Percentiles rank a stretch among this genome's conserved stretches.
These are phyloP conservation scores for Dryas iulia DNA, from an alignment of 1,140 invertebrate genomes.

Conservation along the genomic window DNA sequence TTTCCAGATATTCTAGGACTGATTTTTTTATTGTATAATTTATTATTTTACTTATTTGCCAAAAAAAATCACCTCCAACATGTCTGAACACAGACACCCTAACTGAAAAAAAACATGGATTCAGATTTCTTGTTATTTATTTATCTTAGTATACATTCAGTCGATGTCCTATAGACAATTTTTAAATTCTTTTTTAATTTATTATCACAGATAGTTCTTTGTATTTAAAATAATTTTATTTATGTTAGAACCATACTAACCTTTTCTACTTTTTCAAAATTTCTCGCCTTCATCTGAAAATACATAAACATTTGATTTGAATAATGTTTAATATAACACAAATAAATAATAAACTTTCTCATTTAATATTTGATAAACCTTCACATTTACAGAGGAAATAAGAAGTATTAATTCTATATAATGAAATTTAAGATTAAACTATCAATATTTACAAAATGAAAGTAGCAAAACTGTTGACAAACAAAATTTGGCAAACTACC, in stretches of 20 bases:
- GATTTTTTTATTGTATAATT: neutral
- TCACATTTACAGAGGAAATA: too few species aligned
- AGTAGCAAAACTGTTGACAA: neutral
- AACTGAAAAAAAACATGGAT: constrained; percentile 71
- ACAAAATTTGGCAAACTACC: constrained; percentile 14
- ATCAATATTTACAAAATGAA: too few species aligned
- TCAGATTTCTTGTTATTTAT: constrained; percentile 54
- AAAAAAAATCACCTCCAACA: constrained; percentile 85
- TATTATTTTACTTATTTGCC: constrained; percentile 37
- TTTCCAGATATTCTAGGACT: too few species aligned
- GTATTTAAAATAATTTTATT: constrained; percentile 24
- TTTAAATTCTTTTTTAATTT: constrained; percentile 20
- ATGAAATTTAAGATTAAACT: too few species aligned
- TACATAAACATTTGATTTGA: constrained; percentile 14
- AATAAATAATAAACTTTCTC: neutral
- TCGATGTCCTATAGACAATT: constrained; percentile 9
- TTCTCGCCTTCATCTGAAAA: constrained; percentile 94
- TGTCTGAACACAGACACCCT: constrained; percentile 81
- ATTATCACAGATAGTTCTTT: constrained; percentile 44
- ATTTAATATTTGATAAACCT: too few species aligned
- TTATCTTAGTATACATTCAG: constrained; percentile 46
- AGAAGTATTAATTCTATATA: too few species aligned
- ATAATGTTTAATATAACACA: too few species aligned
- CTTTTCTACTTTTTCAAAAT: constrained; percentile 99
- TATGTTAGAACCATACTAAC: constrained; percentile 85